A percentile compares a stretch with the other conserved stretches of the same genome.
Evolutionary conservation across 2,113 vertebrate genomes (phyloP).

Genomic region (Pyxicephalus adspersus): DNA sequence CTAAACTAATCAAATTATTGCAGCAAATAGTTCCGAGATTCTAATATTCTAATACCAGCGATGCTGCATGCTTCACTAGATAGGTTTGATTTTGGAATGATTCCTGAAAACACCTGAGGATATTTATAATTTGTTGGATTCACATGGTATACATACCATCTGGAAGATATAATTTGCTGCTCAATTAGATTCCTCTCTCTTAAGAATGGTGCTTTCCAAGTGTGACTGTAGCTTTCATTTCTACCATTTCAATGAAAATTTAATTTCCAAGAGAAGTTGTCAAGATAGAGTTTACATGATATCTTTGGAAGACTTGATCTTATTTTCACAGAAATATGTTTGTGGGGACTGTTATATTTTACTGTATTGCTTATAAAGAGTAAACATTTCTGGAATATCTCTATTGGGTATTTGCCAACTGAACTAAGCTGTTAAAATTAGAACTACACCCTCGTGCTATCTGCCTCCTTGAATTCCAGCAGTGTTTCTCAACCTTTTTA

Average conservation of each 20-base stretch:
- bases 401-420: too few species aligned
- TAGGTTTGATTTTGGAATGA: conserved; percentile 46
- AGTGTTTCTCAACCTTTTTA: too few species aligned
- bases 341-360: too few species aligned
- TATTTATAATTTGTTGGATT: conserved; percentile 55
- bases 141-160: conserved; percentile 48
- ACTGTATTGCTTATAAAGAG: too few species aligned
- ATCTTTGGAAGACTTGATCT: neutral
- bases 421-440: too few species aligned
- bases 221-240: conserved; percentile 21
- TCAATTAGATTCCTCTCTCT: conserved; percentile 47
- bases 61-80: conserved; percentile 35
- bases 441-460: too few species aligned
- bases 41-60: conserved; percentile 12
- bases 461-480: too few species aligned
- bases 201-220: conserved; percentile 36
- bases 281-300: conserved; percentile 11
- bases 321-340: neutral
- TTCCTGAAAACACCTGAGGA: conserved; percentile 46
- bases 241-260: conserved; percentile 39
- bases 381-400: too few species aligned
- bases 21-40: conserved; percentile 18
- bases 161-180: conserved; percentile 55
- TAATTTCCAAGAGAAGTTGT: conserved; percentile 26
- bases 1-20: conserved; percentile 37